Base-by-base conservation (phyloP, 1,140 invertebrate genomes). In the Zophobas morio region DNA sequence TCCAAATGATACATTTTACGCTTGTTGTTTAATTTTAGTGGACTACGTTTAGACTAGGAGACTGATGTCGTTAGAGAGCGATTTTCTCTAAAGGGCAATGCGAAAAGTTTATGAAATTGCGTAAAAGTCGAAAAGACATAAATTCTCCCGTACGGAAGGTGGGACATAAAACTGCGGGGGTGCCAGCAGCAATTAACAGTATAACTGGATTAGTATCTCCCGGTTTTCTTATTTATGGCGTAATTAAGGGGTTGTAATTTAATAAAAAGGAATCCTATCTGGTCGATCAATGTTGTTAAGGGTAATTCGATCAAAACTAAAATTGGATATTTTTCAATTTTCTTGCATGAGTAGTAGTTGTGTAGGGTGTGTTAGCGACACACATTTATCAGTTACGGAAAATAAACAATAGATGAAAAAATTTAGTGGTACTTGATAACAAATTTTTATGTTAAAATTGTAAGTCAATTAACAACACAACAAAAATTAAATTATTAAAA, bases 191-290 rank as follows among this genome's bases (percentile, higher is more conserved):
- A 79, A 79, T 79, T 79, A 79, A 79, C 70, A 42, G 20, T 56
- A 77, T 77, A 77, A 79, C 75, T 66, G 60, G 60, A 66, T 66
- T 66, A 66, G 37, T 47, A 66, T 66, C 60, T 73, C 56, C 54
- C 40, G 53, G 74, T 70, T 77, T 79, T 77, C 78, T 79, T 79
- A 77, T 79, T 79, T 79, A 79, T 79, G 78, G 75, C 77, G 76
- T 70, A 79, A 79, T 79, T 79, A 79, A 79, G 37, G 32, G 70
- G 40, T 47, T 49, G 70, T 72, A 72, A 72, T 72, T 49, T 72
- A 72, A 72, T 72, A 72, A 72, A 53, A 47, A 56, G 35, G 37
- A 72, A 51, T 72, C 35, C 47, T 42, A 47, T 40, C 8, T 60
- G 34, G 3, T 35, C 54, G 54, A 57, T 57, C 20, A 57, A 57